Evolutionary conservation across 1,140 invertebrate species (phyloP).

Genomic region (Macrostomum lignano): DNA sequence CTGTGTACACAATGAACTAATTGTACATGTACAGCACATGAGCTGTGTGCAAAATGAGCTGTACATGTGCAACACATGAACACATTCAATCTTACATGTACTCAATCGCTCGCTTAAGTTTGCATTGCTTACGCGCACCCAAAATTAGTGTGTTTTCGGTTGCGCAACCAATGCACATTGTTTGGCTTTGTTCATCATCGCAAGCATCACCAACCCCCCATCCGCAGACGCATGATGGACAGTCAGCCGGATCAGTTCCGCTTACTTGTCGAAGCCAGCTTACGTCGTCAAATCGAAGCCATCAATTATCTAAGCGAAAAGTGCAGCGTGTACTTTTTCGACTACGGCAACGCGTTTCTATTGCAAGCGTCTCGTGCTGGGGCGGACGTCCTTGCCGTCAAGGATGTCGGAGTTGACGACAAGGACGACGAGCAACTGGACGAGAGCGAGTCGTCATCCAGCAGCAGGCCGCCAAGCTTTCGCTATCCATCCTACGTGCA

Average conservation of each 20-base stretch:
- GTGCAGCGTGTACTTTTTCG: constrained; percentile 37
- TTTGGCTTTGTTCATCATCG: neutral
- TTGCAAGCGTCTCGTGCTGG: constrained; percentile 37
- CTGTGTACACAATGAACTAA: too few species aligned
- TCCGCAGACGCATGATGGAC: neutral
- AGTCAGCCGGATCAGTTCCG: neutral
- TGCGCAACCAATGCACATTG: too few species aligned
- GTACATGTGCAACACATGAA: too few species aligned
- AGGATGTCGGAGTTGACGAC: neutral
- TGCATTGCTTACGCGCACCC: too few species aligned
- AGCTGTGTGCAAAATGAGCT: too few species aligned
- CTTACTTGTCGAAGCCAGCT: constrained; percentile 14
- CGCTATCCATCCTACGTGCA: constrained; percentile 41
- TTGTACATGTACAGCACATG: too few species aligned
- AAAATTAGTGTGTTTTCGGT: too few species aligned
- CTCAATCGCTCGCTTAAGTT: too few species aligned
- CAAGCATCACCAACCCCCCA: neutral
- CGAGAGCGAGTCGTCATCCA: neutral
- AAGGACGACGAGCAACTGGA: constrained; percentile 2
- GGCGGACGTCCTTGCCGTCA: constrained; percentile 9
- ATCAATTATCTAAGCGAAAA: constrained; percentile 32
- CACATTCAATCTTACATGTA: too few species aligned
- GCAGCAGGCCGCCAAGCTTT: constrained; percentile 23
- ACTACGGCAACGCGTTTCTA: constrained; percentile 42
- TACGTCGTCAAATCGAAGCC: constrained; percentile 35